Evolutionary conservation across 2,888 invertebrate species (phyloP).

Genomic region (Podabrus alpinus): DNA sequence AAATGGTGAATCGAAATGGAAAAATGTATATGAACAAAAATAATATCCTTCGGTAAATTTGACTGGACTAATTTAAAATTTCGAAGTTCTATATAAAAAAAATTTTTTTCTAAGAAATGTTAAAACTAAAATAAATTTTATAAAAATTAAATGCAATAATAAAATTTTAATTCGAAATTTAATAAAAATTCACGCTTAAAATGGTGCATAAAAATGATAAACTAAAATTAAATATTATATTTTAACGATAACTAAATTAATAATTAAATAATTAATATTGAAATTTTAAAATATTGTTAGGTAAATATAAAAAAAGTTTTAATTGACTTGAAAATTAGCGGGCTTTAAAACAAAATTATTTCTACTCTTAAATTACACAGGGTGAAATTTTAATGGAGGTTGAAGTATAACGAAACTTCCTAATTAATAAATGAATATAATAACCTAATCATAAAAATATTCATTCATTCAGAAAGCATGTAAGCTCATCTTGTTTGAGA

Average conservation of each 20-base stretch:
- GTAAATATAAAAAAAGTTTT: background rate
- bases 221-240: background rate
- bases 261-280: background rate
- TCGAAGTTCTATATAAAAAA: background rate
- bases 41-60: background rate
- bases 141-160: background rate
- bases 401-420: background rate
- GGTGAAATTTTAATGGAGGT: background rate
- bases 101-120: background rate
- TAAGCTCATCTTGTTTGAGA: background rate
- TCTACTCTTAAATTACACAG: background rate
- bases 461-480: background rate
- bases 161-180: background rate
- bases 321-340: background rate
- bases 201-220: background rate
- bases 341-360: background rate
- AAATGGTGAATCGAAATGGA: too few relatives aligned
- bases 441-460: background rate
- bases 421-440: background rate
- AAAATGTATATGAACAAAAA: too few relatives aligned
- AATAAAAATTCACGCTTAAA: background rate
- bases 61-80: background rate
- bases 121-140: background rate
- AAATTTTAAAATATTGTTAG: background rate
- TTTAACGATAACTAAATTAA: background rate